Evolutionary conservation across 2,113 vertebrate species (phyloP).

Genomic region (Lagopus muta): DNA sequence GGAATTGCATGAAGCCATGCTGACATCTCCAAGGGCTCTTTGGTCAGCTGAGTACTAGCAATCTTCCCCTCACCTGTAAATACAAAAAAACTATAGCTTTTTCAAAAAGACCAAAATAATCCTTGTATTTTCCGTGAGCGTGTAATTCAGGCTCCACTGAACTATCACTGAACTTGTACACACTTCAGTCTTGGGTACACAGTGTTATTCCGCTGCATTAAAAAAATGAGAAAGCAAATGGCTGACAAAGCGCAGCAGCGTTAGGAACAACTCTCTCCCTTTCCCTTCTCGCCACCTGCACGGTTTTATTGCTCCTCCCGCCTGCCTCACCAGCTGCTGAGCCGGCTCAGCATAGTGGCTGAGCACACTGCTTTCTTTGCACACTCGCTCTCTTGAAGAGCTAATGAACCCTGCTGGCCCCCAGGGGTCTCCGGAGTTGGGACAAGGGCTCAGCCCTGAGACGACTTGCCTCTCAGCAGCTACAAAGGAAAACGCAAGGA

Average conservation of each 20-base stretch:
- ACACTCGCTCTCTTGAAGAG: not conserved
- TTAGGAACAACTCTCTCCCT: not conserved
- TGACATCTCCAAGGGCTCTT: constrained; percentile 51
- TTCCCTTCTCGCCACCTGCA: not conserved
- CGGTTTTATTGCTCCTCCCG: rapidly evolving
- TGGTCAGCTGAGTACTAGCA: constrained; percentile 52
- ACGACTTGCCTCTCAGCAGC: not conserved
- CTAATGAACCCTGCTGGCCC: not conserved
- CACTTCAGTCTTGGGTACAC: not conserved
- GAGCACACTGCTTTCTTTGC: not conserved
- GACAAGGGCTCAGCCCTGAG: rapidly evolving
- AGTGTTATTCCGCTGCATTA: rapidly evolving
- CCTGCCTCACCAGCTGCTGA: not conserved
- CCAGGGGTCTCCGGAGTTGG: not conserved
- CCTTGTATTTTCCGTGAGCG: not conserved
- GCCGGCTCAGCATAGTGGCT: rapidly evolving
- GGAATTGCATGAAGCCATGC: constrained; percentile 39
- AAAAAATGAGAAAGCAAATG: not conserved
- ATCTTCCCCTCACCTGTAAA: constrained; percentile 59
- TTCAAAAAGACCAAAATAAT: not conserved
- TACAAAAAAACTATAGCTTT: constrained; percentile 26
- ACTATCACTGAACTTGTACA: not conserved
- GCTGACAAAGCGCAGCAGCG: rapidly evolving
- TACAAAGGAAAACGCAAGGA: not conserved
- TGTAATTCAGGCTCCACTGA: not conserved